Conservation (phyloP, 2,888 invertebrate species). For the Tipula confusa region DNA sequence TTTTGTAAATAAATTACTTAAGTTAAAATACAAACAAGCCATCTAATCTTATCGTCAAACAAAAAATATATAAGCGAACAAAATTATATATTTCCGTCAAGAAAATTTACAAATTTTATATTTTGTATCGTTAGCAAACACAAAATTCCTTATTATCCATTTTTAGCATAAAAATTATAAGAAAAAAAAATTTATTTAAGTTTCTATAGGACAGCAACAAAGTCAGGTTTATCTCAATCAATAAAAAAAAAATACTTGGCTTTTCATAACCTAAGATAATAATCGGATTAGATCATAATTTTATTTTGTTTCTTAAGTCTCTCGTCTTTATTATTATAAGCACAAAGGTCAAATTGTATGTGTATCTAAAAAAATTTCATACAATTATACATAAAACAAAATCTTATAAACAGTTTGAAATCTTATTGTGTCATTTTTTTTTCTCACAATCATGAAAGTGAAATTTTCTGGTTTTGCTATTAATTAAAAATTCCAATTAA, state of each 20-base stretch:
- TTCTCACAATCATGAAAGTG: background rate
- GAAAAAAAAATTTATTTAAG: background rate
- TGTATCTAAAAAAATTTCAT: background rate
- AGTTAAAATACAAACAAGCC: background rate
- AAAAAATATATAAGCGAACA: background rate
- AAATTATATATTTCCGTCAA: background rate
- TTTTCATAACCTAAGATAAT: background rate
- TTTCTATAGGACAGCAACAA: background rate
- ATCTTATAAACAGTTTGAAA: too few species aligned
- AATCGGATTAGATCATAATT: background rate
- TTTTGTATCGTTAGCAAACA: background rate
- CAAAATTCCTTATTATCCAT: background rate
- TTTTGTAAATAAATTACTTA: background rate
- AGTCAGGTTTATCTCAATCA: background rate
- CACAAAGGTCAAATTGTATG: background rate
- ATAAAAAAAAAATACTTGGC: background rate
- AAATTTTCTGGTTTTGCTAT: background rate
- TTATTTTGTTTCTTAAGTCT: background rate
- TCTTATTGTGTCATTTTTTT: background rate
- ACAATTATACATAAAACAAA: too few species aligned
- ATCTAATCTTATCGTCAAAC: background rate
- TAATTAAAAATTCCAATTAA: background rate
- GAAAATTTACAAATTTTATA: background rate
- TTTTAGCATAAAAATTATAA: background rate
- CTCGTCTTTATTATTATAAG: background rate